Evolutionary conservation across 2,888 invertebrate genomes (phyloP).

Genomic region (Orthosia cruda): DNA sequence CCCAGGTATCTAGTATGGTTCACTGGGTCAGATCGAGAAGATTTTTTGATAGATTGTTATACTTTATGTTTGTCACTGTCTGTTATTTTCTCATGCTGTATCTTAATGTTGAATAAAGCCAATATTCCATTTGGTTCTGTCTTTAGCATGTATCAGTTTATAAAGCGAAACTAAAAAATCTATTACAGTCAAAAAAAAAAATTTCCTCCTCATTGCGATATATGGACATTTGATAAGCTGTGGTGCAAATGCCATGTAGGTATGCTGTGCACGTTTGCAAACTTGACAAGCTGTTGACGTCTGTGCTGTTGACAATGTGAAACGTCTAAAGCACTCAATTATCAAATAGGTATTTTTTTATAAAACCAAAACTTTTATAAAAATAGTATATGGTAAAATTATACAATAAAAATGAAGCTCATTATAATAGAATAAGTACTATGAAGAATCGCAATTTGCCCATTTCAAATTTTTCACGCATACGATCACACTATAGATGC

Average conservation of each 20-base stretch:
- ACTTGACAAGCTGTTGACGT: slow-evolving; percentile 12
- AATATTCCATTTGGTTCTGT: too few relatives aligned
- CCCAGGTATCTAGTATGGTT: too few relatives aligned
- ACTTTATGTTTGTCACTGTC: too few relatives aligned
- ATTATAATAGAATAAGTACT: slow-evolving; percentile 32
- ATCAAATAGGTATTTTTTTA: neutral
- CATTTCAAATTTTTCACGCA: slow-evolving; percentile 69
- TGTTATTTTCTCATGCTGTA: too few relatives aligned
- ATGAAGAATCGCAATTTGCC: slow-evolving; percentile 70
- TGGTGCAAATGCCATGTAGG: neutral
- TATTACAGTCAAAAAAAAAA: too few relatives aligned
- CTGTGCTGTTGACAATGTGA: neutral
- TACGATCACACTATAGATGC: slow-evolving; percentile 63
- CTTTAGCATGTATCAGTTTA: too few relatives aligned
- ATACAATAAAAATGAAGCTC: slow-evolving; percentile 25
- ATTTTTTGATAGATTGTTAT: too few relatives aligned
- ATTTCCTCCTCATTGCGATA: slow-evolving; percentile 1
- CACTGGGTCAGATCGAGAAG: too few relatives aligned
- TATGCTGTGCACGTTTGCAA: neutral
- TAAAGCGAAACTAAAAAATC: neutral
- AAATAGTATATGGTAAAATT: slow-evolving; percentile 7
- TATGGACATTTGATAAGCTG: neutral
- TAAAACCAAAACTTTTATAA: slow-evolving; percentile 9
- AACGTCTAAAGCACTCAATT: slow-evolving; percentile 7
- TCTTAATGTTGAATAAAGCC: too few relatives aligned